Conservation (phyloP, 2,113 vertebrate genomes). For the Alligator sinensis region DNA sequence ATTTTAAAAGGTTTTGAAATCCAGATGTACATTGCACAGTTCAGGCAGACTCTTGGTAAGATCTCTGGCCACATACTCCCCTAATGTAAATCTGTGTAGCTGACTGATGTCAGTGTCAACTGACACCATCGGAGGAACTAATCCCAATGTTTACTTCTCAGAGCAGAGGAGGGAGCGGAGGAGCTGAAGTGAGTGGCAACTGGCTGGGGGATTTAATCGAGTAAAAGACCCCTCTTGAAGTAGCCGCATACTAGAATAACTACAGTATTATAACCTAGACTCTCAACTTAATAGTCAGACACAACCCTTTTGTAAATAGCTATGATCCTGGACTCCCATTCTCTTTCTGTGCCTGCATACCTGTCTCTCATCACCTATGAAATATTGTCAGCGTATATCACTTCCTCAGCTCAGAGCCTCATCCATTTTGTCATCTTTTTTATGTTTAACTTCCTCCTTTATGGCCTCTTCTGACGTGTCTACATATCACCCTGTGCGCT, state of each 20-base stretch:
- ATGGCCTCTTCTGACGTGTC: too few relatives aligned
- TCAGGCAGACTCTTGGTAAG: neutral
- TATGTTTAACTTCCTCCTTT: neutral
- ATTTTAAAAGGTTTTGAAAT: neutral
- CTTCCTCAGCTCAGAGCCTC: neutral
- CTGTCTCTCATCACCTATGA: neutral
- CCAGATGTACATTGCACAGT: neutral
- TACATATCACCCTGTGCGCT: too few relatives aligned
- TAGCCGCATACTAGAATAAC: neutral
- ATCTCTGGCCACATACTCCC: neutral
- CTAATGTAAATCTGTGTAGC: neutral
- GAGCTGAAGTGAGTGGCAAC: neutral
- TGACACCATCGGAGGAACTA: neutral
- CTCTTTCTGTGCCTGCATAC: neutral
- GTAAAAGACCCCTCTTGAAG: neutral
- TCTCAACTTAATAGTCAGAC: neutral
- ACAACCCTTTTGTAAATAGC: constrained; percentile 18
- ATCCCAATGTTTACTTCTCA: neutral
- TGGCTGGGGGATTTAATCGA: too few relatives aligned
- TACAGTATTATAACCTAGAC: neutral
- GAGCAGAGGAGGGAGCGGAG: neutral
- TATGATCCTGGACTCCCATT: neutral
- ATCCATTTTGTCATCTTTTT: neutral
- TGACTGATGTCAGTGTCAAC: neutral
- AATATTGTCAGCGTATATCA: neutral